Percentiles rank a stretch among this genome's conserved stretches.
Evolutionary conservation across 2,797 vertebrate species (phyloP).

Genomic region (Sebastes kiyomatsui): DNA sequence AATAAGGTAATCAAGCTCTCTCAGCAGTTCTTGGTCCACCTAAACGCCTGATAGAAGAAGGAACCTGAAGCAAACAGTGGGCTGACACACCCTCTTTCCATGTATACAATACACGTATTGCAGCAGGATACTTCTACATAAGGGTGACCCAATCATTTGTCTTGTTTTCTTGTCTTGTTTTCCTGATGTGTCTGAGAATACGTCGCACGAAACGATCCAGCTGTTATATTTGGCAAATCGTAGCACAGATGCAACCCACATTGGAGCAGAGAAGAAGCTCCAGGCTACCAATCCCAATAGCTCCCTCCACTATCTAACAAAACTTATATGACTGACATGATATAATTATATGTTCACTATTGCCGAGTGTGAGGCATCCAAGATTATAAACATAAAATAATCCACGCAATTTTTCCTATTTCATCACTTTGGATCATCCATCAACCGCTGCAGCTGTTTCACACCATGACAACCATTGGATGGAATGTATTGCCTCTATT

Average conservation of each 20-base stretch:
- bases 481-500: constrained; percentile 40
- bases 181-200: constrained; percentile 39
- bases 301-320: constrained; percentile 30
- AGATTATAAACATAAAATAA: constrained; percentile 22
- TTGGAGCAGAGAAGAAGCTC: constrained; percentile 30
- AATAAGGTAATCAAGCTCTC: constrained; percentile 23
- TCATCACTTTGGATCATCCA: constrained; percentile 50
- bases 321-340: constrained; percentile 24
- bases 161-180: constrained; percentile 24
- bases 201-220: constrained; percentile 41
- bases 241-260: constrained; percentile 54
- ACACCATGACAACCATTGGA: constrained; percentile 31
- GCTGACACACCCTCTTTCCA: not conserved
- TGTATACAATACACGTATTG: not conserved
- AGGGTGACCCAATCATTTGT: constrained; percentile 9
- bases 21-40: not conserved
- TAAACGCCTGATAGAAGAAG: not conserved
- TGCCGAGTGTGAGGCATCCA: constrained; percentile 8
- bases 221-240: constrained; percentile 58
- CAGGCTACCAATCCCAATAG: constrained; percentile 35
- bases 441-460: constrained; percentile 59
- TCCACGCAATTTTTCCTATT: constrained; percentile 14
- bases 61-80: not conserved
- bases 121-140: not conserved
- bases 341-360: constrained; percentile 16